phyloP scores from a whole-genome alignment of 1,140 invertebrate species.

The Nasonia vitripennis region DNA sequence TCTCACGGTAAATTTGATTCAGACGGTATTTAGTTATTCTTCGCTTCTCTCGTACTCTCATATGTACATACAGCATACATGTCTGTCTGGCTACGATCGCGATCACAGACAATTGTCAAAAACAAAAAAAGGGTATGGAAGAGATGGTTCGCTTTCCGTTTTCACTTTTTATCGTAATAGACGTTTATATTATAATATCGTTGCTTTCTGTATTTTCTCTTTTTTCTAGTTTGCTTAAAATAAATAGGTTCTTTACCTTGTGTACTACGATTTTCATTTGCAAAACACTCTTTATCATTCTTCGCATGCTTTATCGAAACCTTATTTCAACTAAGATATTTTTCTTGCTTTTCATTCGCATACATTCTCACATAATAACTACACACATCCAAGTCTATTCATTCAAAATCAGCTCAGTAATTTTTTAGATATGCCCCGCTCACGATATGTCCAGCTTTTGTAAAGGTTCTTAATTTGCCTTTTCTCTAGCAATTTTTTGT shows the following conservation, averaged over 20 bases:
- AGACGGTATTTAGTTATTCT: conserved; percentile 33
- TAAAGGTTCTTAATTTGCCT: conserved; percentile 55
- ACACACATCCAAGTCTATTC: conserved; percentile 1
- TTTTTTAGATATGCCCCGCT: conserved; percentile 64
- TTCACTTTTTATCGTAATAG: conserved; percentile 39
- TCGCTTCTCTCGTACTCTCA: conserved; percentile 7
- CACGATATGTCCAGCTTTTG: conserved; percentile 67
- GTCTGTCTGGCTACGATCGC: conserved; percentile 18
- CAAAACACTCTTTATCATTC: conserved; percentile 56
- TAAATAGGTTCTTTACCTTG: conserved; percentile 60
- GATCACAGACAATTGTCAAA: conserved; percentile 45
- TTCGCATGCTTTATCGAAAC: not conserved
- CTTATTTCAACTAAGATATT: conserved; percentile 35
- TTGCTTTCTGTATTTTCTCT: not conserved
- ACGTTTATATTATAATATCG: conserved; percentile 25
- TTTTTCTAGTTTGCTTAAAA: conserved; percentile 62
- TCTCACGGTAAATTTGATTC: conserved; percentile 46
- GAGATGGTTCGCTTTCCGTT: conserved; percentile 56
- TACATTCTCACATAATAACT: conserved; percentile 10
- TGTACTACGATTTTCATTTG: conserved; percentile 53
- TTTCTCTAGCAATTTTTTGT: conserved; percentile 63
- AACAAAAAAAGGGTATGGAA: conserved; percentile 59
- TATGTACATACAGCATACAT: conserved; percentile 56
- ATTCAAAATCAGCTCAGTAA: conserved; percentile 44
- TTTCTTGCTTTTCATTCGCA: conserved; percentile 7